These are phyloP conservation scores for Diogma glabrata DNA, from an alignment of 2,888 invertebrate species.

Conservation along the genomic window DNA sequence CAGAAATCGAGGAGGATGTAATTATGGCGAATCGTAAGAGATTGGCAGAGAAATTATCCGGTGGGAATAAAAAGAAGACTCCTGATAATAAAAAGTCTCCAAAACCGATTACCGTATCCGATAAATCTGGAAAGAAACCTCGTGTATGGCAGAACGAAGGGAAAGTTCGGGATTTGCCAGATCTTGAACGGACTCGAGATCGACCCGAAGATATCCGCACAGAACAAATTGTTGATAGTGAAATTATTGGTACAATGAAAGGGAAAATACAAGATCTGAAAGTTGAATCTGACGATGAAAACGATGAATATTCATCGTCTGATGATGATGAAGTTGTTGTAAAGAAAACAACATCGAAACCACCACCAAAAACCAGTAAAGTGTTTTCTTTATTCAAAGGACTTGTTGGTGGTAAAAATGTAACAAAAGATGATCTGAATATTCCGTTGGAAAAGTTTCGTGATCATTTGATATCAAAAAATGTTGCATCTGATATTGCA, in stretches of 20 bases:
- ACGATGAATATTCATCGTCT: conserved; percentile 46
- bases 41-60: conserved; percentile 60
- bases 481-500: conserved; percentile 95
- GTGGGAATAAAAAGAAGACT: conserved; percentile 38
- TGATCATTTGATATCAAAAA: conserved; percentile 92
- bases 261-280: conserved; percentile 74
- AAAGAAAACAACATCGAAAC: conserved; percentile 18
- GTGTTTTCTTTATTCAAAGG: conserved; percentile 81
- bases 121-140: conserved; percentile 75
- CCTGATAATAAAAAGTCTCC: conserved; percentile 36
- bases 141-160: conserved; percentile 85
- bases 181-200: conserved; percentile 73
- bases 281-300: conserved; percentile 58
- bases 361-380: conserved; percentile 17
- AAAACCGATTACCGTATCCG: conserved; percentile 39
- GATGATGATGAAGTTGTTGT: conserved; percentile 39
- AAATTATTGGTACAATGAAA: conserved; percentile 74
- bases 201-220: conserved; percentile 51
- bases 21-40: conserved; percentile 66
- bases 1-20: conserved; percentile 44
- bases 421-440: conserved; percentile 67
- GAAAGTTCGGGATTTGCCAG: conserved; percentile 58
- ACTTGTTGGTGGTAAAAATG: conserved; percentile 78
- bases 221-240: conserved; percentile 50
- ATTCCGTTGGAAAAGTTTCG: conserved; percentile 86